Evolutionary conservation across 2,797 vertebrate genomes (phyloP).

Genomic region (Poeciliopsis infans): DNA sequence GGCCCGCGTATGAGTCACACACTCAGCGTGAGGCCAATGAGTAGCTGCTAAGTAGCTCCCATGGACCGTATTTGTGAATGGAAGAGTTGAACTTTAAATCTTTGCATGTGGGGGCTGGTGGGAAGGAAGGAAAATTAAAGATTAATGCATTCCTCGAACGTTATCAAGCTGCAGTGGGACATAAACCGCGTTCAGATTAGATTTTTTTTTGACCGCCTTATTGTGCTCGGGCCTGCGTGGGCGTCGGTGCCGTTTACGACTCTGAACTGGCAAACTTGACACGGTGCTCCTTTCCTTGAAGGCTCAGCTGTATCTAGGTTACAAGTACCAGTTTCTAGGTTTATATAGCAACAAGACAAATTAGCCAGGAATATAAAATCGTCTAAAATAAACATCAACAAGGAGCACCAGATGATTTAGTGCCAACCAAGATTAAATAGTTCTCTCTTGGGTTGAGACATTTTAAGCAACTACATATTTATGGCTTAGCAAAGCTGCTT

Average conservation of each 20-base stretch:
- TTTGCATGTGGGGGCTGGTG: not conserved
- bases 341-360: conserved; percentile 29
- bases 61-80: conserved; percentile 62
- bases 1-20: conserved; percentile 39
- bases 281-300: conserved; percentile 66
- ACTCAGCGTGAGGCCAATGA: conserved; percentile 20
- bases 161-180: conserved; percentile 31
- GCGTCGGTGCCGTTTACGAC: conserved; percentile 57
- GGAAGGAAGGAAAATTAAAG: conserved; percentile 20
- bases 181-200: conserved; percentile 33
- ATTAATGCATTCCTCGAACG: conserved; percentile 22
- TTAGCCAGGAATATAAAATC: conserved; percentile 4
- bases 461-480: conserved; percentile 4
- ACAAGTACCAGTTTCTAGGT: conserved; percentile 37
- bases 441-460: conserved; percentile 5
- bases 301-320: conserved; percentile 65
- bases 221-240: conserved; percentile 53
- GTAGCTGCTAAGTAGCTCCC: conserved; percentile 34
- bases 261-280: conserved; percentile 63
- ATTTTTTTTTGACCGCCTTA: conserved; percentile 45
- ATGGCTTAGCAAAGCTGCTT: conserved; percentile 7
- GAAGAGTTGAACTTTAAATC: conserved; percentile 50
- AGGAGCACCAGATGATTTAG: conserved; percentile 8
- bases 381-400: conserved; percentile 33
- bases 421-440: conserved; percentile 18